Conservation (phyloP, 2,888 invertebrate species). For the Machimus atricapillus region DNA sequence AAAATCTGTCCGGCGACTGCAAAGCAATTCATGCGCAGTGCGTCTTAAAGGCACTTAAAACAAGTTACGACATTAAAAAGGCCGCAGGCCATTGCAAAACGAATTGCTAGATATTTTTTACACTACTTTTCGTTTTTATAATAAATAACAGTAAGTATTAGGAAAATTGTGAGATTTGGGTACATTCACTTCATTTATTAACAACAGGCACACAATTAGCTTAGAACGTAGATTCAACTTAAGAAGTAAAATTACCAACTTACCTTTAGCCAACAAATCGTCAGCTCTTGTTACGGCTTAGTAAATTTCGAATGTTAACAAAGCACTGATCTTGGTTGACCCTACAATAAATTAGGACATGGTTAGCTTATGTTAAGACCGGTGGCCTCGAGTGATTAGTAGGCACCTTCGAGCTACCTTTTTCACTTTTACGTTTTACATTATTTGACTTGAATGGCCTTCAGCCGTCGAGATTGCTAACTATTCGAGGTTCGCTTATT, state of each 20-base stretch:
- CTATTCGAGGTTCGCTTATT: neutral
- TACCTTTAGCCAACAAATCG: neutral
- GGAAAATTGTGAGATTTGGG: neutral
- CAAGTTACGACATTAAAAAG: neutral
- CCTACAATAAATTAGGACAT: neutral
- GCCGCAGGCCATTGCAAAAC: neutral
- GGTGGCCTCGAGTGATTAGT: neutral
- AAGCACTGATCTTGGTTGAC: neutral
- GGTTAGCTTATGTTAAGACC: neutral
- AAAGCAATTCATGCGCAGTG: neutral
- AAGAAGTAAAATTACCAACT: neutral
- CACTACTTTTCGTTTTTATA: neutral
- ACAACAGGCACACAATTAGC: constrained; percentile 1
- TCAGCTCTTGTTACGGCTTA: neutral
- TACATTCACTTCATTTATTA: constrained; percentile 11
- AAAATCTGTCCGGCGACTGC: neutral
- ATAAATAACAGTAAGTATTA: constrained; percentile 13
- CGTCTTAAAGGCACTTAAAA: neutral
- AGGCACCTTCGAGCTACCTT: neutral
- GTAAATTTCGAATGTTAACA: neutral
- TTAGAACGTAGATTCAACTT: neutral
- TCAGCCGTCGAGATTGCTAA: neutral
- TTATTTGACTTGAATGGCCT: neutral
- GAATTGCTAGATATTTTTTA: neutral
- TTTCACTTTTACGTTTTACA: neutral